phyloP scores from a whole-genome alignment of 2,888 invertebrate species.

The Plusia festucae region DNA sequence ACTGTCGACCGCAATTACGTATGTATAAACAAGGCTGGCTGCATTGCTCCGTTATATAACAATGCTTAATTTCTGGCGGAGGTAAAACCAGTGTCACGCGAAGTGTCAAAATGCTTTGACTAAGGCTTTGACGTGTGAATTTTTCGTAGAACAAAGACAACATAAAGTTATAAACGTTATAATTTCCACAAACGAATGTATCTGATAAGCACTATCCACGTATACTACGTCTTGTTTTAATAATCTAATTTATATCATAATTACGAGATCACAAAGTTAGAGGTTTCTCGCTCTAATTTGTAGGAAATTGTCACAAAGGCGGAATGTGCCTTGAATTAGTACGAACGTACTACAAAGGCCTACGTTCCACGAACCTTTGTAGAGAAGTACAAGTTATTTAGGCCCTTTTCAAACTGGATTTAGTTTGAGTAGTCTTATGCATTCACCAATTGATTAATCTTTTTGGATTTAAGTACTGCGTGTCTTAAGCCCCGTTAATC shows the following conservation, averaged over 20 bases:
- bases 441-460: not conserved
- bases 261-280: not conserved
- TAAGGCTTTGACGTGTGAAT: no score
- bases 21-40: no score
- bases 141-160: no score
- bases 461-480: not conserved
- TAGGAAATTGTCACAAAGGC: not conserved
- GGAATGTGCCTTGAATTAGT: conserved; percentile 6
- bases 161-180: no score
- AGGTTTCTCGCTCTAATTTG: not conserved
- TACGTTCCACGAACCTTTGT: not conserved
- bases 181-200: no score
- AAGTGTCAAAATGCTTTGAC: no score
- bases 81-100: no score
- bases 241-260: not conserved
- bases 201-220: not conserved
- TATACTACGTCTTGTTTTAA: not conserved
- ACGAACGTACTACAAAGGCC: not conserved
- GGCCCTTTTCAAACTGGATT: not conserved
- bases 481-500: not conserved
- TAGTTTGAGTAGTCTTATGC: not conserved
- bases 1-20: no score
- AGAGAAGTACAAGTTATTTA: not conserved
- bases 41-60: no score
- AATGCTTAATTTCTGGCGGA: no score